Evolutionary conservation across 2,113 vertebrate species (phyloP).

Genomic region (Engraulis encrasicolus): DNA sequence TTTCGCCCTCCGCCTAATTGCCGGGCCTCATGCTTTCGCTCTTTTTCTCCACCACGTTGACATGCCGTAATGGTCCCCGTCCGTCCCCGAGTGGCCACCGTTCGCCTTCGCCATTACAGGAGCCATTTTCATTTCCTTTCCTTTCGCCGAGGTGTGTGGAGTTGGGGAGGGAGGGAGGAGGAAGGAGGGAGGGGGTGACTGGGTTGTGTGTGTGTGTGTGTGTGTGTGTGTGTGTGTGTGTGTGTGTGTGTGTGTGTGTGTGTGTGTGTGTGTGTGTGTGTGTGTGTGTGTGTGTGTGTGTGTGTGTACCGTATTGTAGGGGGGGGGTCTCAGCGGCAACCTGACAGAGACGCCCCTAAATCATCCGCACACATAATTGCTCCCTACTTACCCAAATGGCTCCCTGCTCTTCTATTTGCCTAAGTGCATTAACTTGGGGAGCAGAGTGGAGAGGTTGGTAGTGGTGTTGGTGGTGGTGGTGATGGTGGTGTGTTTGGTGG

Average conservation of each 20-base stretch:
- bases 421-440: constrained; percentile 74
- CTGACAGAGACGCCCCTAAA: constrained; percentile 73
- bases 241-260: background rate
- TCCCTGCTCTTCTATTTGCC: constrained; percentile 70
- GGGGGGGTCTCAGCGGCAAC: constrained; percentile 53
- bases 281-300: too few species aligned
- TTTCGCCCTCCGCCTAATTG: constrained; percentile 70
- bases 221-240: too few species aligned
- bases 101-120: constrained; percentile 69
- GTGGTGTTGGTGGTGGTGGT: too few species aligned
- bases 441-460: background rate
- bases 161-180: constrained; percentile 60
- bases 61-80: constrained; percentile 72
- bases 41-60: constrained; percentile 76
- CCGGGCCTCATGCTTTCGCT: constrained; percentile 70
- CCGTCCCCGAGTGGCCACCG: constrained; percentile 66
- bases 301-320: too few species aligned
- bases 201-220: too few species aligned
- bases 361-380: constrained; percentile 74
- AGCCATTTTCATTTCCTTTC: constrained; percentile 78
- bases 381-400: constrained; percentile 76
- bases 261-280: background rate
- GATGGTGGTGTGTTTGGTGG: too few species aligned
- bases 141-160: background rate
- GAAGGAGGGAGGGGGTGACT: constrained; percentile 59